phyloP scores from a whole-genome alignment of 2,888 invertebrate genomes.

The Sphaerophoria rueppellii region DNA sequence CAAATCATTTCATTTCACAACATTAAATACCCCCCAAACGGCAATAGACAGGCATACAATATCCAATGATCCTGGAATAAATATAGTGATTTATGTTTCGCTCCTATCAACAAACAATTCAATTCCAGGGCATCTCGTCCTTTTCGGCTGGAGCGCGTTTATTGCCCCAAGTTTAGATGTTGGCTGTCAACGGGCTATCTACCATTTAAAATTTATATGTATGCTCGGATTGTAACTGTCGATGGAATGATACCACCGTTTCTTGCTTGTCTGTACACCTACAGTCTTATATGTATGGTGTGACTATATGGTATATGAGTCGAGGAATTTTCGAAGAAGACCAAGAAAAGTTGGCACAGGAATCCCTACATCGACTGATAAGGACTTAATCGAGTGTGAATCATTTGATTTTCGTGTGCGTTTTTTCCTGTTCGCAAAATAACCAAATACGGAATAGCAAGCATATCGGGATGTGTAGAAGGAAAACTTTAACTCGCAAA shows the following conservation, averaged over 20 bases:
- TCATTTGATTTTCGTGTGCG: constrained; percentile 52
- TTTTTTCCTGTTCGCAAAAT: not conserved
- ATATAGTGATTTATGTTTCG: constrained; percentile 61
- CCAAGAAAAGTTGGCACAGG: constrained; percentile 14
- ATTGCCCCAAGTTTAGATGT: constrained; percentile 50
- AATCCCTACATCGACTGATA: constrained; percentile 46
- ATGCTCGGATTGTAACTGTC: constrained; percentile 60
- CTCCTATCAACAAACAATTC: constrained; percentile 69
- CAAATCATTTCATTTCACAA: constrained; percentile 66
- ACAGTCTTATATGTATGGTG: not conserved
- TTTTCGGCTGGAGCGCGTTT: constrained; percentile 27
- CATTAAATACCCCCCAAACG: constrained; percentile 58
- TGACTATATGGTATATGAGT: constrained; percentile 14
- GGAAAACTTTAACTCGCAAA: constrained; percentile 53
- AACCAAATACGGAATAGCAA: constrained; percentile 2
- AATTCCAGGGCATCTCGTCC: constrained; percentile 38
- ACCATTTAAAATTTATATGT: constrained; percentile 61
- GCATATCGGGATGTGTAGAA: not conserved
- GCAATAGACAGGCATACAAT: not conserved
- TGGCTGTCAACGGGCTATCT: constrained; percentile 65
- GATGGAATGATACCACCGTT: constrained; percentile 34
- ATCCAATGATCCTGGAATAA: constrained; percentile 45
- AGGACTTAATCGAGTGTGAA: constrained; percentile 72
- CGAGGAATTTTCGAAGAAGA: constrained; percentile 12
- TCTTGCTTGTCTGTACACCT: constrained; percentile 32